Base-by-base conservation (phyloP, 2,888 invertebrate genomes). In the Heliconius charithonia region DNA sequence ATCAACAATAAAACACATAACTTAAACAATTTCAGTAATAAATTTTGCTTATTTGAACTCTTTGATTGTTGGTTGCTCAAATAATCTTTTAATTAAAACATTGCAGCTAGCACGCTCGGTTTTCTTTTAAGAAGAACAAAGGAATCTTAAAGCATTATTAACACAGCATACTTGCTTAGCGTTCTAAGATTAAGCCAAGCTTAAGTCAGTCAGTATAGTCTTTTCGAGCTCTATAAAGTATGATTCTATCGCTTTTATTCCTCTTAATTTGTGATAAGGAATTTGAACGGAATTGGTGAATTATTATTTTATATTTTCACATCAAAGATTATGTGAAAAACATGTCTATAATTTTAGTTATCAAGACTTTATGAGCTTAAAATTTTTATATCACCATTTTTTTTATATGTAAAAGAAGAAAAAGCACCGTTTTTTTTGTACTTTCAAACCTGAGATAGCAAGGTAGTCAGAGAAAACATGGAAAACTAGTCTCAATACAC, bases 171-270 rank as follows among this genome's bases (percentile, higher is more conserved):
- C 80, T 75, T 69, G 76, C 72, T 67, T 73, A 67, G 65, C 77
- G 66, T 77, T 77, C 72, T 72, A 71, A 78, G 75, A 79, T 78
- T 79, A 80, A 78, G 70, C 41, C 41, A 66, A 75, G 76, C 72
- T 72, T 77, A 79, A 75, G 75, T 71, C 70, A 79, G 75, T 74
- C 78, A 75, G 79, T 79, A 74, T 76, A 74, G 70, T 67, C 62
- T 80, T 87, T 71, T 75, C 80, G 66, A 74, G 76, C 59, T 69
- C 67, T 65, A 82, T 84, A 90, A 90, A 91, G 87, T 86, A 86
- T 85, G 90, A 91, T 91, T 88, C 90, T 91, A 93, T 92, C 91
- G 88, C 86, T 85, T 88, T 90, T 88, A 89, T 77, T 77, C 56
- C 56, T 41, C 56, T 73, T 59, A 73, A 22, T 13, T n/a, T n/a